Evolutionary conservation across 2,797 vertebrate species (phyloP).

Genomic region (Numenius phaeopus): DNA sequence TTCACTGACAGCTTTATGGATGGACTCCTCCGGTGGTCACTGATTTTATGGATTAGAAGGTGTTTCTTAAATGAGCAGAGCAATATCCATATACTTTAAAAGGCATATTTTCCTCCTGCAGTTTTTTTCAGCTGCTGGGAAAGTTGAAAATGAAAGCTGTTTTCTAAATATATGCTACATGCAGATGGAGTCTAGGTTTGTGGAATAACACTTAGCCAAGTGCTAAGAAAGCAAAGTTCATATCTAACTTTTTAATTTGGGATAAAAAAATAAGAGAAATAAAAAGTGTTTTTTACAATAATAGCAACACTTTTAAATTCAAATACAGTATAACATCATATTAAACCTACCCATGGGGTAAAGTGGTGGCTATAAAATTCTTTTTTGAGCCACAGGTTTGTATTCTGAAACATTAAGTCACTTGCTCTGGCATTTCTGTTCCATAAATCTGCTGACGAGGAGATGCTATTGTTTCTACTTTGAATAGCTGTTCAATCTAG

Average conservation of each 20-base stretch:
- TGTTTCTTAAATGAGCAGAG: slow-evolving; percentile 1
- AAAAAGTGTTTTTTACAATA: background rate
- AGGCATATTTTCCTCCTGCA: background rate
- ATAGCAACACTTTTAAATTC: background rate
- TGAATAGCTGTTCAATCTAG: background rate
- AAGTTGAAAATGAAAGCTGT: slow-evolving; percentile 45
- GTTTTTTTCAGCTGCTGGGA: background rate
- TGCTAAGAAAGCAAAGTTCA: slow-evolving; percentile 51
- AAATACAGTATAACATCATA: background rate
- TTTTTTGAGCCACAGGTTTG: background rate
- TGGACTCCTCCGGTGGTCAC: background rate
- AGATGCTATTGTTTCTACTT: background rate
- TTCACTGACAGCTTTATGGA: slow-evolving; percentile 1
- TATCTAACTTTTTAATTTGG: background rate
- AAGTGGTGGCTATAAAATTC: background rate
- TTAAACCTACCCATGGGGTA: background rate
- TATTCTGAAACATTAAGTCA: slow-evolving; percentile 1
- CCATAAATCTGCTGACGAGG: slow-evolving; percentile 8
- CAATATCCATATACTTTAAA: slow-evolving; percentile 13
- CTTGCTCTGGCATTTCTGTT: background rate
- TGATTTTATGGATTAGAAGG: slow-evolving; percentile 23
- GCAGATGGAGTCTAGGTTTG: slow-evolving; percentile 64
- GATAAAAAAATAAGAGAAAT: background rate
- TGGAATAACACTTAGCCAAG: slow-evolving; percentile 66
- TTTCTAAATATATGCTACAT: slow-evolving; percentile 46